phyloP scores from a whole-genome alignment of 2,888 invertebrate genomes.

The Agrotis exclamationis region DNA sequence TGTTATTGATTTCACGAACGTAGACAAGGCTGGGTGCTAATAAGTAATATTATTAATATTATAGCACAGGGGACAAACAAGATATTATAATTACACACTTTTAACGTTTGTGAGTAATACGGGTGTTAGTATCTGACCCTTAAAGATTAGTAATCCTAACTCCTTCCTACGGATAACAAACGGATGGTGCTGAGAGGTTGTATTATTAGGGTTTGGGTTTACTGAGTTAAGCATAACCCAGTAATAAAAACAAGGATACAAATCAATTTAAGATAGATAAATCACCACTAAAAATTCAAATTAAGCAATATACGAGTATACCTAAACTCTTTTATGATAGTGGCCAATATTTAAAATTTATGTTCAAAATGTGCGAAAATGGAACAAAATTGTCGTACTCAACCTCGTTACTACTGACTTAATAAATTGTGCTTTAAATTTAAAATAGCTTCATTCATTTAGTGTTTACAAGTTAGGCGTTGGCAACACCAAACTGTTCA shows the following conservation, averaged over 20 bases:
- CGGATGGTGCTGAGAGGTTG: slow-evolving; percentile 39
- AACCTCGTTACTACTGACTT: background rate
- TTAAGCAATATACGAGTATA: background rate
- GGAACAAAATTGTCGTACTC: background rate
- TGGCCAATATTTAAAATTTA: slow-evolving; percentile 34
- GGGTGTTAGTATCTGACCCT: slow-evolving; percentile 22
- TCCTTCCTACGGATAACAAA: slow-evolving; percentile 38
- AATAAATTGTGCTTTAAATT: slow-evolving; percentile 1
- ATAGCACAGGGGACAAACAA: background rate
- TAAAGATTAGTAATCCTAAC: slow-evolving; percentile 37
- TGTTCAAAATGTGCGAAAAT: slow-evolving; percentile 10
- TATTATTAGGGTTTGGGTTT: slow-evolving; percentile 14
- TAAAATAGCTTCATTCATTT: background rate
- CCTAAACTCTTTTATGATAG: slow-evolving; percentile 20
- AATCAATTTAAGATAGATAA: slow-evolving; percentile 24
- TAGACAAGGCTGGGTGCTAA: background rate
- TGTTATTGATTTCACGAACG: too few relatives aligned
- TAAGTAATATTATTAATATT: background rate
- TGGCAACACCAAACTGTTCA: background rate
- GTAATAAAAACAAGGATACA: slow-evolving; percentile 32
- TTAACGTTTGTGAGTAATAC: slow-evolving; percentile 1
- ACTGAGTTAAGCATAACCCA: slow-evolving; percentile 7
- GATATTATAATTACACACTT: slow-evolving; percentile 8
- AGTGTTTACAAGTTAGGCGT: background rate
- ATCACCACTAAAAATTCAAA: slow-evolving; percentile 27